phyloP scores from a whole-genome alignment of 2,797 vertebrate genomes.

The Margarornis squamiger region DNA sequence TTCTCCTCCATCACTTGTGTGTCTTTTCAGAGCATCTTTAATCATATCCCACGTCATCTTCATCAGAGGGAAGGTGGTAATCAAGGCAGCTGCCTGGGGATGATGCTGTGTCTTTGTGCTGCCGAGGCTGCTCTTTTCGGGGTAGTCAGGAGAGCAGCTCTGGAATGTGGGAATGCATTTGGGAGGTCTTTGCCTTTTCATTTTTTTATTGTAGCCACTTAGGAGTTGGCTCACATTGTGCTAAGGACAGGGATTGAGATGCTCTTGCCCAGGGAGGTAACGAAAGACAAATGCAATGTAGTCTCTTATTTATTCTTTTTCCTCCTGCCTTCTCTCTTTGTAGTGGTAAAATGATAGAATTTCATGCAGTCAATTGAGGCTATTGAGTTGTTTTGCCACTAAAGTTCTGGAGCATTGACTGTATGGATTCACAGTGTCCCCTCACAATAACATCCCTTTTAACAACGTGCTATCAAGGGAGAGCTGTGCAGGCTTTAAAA shows the following conservation, averaged over 20 bases:
- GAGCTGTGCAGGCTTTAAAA: slow-evolving; percentile 17
- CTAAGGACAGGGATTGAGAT: neutral
- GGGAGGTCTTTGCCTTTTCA: neutral
- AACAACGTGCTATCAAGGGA: slow-evolving; percentile 2
- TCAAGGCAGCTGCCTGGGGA: slow-evolving; percentile 41
- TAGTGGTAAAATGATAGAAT: slow-evolving; percentile 67
- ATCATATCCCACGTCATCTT: slow-evolving; percentile 2
- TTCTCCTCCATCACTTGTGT: neutral
- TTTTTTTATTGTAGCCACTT: neutral
- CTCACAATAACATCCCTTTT: slow-evolving; percentile 40
- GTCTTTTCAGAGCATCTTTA: slow-evolving; percentile 32
- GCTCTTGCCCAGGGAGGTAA: neutral
- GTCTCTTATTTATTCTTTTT: neutral
- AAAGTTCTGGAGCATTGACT: slow-evolving; percentile 26
- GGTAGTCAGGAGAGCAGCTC: neutral
- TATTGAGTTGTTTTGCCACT: slow-evolving; percentile 60
- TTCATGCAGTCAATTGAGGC: slow-evolving; percentile 64
- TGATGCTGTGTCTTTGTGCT: neutral
- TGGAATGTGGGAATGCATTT: neutral
- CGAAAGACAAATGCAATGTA: slow-evolving; percentile 39
- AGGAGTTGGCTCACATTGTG: neutral
- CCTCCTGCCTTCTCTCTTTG: neutral
- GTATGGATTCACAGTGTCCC: slow-evolving; percentile 24
- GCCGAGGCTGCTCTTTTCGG: neutral
- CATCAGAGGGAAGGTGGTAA: slow-evolving; percentile 29